These are phyloP conservation scores for Capitulum mitella DNA, from an alignment of 2,888 invertebrate species.

Conservation along the genomic window DNA sequence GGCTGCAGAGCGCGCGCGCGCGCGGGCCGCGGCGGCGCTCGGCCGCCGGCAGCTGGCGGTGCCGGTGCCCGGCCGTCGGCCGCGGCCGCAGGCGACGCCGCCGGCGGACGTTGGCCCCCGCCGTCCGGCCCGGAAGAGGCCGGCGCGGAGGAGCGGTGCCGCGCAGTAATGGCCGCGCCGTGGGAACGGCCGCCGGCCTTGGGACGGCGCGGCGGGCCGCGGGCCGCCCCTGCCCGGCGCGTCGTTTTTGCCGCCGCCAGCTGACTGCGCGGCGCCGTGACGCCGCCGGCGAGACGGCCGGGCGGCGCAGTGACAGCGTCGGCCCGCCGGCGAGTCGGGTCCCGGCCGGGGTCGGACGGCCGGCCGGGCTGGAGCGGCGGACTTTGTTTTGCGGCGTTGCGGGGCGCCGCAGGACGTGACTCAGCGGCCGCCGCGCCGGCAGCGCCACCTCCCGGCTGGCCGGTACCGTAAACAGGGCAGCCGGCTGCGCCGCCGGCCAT, in stretches of 20 bases:
- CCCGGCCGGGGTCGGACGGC: too few relatives aligned
- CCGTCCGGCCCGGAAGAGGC: too few relatives aligned
- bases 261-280: not conserved
- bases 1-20: too few relatives aligned
- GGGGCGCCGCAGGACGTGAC: not conserved
- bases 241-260: not conserved
- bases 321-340: too few relatives aligned
- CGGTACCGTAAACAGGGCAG: not conserved
- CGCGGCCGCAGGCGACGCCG: too few relatives aligned
- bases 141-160: too few relatives aligned
- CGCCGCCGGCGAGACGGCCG: not conserved
- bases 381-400: constrained; percentile 10
- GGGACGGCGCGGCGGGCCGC: not conserved
- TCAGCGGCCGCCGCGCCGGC: not conserved
- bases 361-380: not conserved
- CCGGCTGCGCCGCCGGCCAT: not conserved
- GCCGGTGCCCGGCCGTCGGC: too few relatives aligned
- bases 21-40: too few relatives aligned
- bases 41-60: too few relatives aligned
- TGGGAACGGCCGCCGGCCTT: constrained; percentile 3
- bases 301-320: not conserved
- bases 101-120: too few relatives aligned
- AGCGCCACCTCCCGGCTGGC: not conserved
- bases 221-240: not conserved
- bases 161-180: not conserved